These are phyloP conservation scores for Sminthurinus aureus DNA, from an alignment of 2,888 invertebrate species.

Conservation along the genomic window DNA sequence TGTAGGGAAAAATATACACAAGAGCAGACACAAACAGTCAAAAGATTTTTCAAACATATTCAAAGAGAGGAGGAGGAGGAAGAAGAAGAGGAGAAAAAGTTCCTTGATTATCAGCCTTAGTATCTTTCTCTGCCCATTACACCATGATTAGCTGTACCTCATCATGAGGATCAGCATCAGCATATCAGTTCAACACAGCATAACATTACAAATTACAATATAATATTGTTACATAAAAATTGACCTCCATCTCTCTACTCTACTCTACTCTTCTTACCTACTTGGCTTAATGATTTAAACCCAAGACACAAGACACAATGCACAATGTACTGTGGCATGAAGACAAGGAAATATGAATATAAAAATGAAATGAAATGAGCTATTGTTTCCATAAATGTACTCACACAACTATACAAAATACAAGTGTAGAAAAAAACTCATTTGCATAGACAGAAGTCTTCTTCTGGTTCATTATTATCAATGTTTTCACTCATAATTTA, in stretches of 20 bases:
- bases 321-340: neutral
- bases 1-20: neutral
- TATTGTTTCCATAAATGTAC: slow-evolving; percentile 17
- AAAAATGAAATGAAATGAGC: slow-evolving; percentile 14
- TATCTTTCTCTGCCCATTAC: too few relatives aligned
- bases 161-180: neutral
- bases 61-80: too few relatives aligned
- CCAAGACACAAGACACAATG: neutral
- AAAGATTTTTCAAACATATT: too few relatives aligned
- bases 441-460: neutral
- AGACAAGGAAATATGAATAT: too few relatives aligned
- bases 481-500: slow-evolving; percentile 14
- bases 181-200: too few relatives aligned
- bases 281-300: neutral
- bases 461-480: neutral
- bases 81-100: too few relatives aligned
- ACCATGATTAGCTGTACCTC: neutral
- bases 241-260: neutral
- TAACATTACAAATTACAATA: too few relatives aligned
- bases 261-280: neutral
- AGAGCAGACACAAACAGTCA: too few relatives aligned
- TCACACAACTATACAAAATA: neutral
- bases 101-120: too few relatives aligned
- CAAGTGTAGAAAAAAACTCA: neutral
- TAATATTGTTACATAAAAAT: neutral